phyloP scores from a whole-genome alignment of 2,797 vertebrate species.

The Chlorospingus semifuscus region DNA sequence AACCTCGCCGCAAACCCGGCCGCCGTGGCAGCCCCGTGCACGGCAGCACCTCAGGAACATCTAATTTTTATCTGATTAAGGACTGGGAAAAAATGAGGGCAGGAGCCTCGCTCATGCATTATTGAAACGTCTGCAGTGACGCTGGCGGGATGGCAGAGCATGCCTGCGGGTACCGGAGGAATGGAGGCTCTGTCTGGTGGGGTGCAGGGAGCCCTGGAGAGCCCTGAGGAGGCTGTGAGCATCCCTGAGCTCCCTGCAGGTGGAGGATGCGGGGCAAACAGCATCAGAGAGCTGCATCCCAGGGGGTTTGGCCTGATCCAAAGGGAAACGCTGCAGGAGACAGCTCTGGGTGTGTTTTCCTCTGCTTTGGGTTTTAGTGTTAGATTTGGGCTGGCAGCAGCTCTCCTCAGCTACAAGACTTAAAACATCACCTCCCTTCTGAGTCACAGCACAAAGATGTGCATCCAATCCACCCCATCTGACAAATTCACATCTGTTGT shows the following conservation, averaged over 20 bases:
- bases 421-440: neutral
- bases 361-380: neutral
- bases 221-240: neutral
- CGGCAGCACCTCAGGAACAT: neutral
- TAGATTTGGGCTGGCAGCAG: neutral
- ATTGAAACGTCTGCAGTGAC: neutral
- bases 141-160: neutral
- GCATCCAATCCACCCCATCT: neutral
- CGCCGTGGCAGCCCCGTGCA: neutral
- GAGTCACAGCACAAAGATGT: neutral
- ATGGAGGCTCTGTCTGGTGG: rapidly evolving
- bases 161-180: neutral
- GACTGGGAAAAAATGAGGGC: neutral
- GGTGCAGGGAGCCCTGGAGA: neutral
- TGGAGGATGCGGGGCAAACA: neutral
- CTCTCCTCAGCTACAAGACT: neutral
- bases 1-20: neutral
- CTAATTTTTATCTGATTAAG: constrained; percentile 14
- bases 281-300: rapidly evolving
- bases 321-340: neutral
- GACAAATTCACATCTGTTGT: neutral
- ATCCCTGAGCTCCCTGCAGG: neutral
- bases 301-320: rapidly evolving
- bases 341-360: neutral
- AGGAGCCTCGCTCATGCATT: neutral